Evolutionary conservation across 1,140 invertebrate genomes (phyloP).

Genomic region (Dysdera silvatica): DNA sequence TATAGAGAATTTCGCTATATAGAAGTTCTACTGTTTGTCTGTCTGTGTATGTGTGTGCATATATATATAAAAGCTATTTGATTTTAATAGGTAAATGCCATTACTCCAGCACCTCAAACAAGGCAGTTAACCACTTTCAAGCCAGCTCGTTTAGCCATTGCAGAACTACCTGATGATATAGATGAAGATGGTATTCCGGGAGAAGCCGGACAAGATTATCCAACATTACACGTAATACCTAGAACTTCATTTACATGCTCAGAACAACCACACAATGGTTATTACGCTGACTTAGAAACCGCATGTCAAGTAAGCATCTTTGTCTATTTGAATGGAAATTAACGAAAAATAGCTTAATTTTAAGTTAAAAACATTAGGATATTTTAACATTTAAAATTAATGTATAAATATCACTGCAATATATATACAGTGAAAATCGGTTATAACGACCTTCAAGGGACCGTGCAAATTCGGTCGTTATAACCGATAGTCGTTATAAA

Average conservation of each 20-base stretch:
- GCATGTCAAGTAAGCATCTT: slow-evolving; percentile 51
- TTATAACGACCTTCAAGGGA: too few relatives aligned
- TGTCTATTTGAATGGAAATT: neutral
- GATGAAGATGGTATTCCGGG: slow-evolving; percentile 36
- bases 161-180: slow-evolving; percentile 20
- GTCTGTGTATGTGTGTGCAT: too few relatives aligned
- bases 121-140: neutral
- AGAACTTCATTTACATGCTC: slow-evolving; percentile 40
- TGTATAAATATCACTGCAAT: too few relatives aligned
- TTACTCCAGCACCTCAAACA: neutral
- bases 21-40: too few relatives aligned
- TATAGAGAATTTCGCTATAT: too few relatives aligned
- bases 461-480: too few relatives aligned
- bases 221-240: slow-evolving; percentile 34
- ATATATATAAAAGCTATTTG: too few relatives aligned
- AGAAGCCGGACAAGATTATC: slow-evolving; percentile 33
- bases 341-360: neutral
- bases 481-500: too few relatives aligned
- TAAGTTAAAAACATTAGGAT: too few relatives aligned
- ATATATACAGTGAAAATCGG: too few relatives aligned
- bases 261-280: slow-evolving; percentile 35
- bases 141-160: slow-evolving; percentile 12
- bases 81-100: neutral
- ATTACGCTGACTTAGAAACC: slow-evolving; percentile 42
- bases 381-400: too few relatives aligned